Evolutionary conservation across 1,140 invertebrate genomes (phyloP).

Genomic region (Atta cephalotes): DNA sequence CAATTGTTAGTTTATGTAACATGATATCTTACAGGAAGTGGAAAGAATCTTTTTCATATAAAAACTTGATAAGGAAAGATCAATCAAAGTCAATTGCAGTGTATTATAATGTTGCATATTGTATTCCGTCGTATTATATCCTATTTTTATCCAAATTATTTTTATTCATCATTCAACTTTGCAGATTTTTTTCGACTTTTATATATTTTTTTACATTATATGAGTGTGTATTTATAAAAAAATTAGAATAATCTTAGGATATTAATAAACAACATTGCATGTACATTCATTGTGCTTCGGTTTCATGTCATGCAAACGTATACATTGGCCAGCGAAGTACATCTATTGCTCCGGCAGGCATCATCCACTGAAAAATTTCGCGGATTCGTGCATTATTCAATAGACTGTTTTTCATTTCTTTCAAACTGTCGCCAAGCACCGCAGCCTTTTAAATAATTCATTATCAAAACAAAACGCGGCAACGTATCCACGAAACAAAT

Average conservation of each 20-base stretch:
- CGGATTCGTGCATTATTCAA: constrained; percentile 65
- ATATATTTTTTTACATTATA: constrained; percentile 4
- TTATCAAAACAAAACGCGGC: constrained; percentile 65
- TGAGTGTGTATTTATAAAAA: not conserved
- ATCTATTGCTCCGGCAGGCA: not conserved
- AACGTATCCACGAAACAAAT: constrained; percentile 46
- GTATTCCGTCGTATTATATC: no score
- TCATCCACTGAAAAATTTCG: constrained; percentile 23
- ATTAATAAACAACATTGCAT: constrained; percentile 15
- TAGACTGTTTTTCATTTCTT: constrained; percentile 59
- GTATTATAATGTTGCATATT: not conserved
- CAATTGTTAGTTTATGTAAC: not conserved
- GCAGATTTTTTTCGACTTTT: not conserved
- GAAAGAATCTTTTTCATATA: not conserved
- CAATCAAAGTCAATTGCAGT: not conserved
- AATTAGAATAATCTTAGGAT: not conserved
- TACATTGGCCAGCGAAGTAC: not conserved
- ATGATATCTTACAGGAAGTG: not conserved
- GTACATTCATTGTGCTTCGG: not conserved
- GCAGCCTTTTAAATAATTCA: constrained; percentile 70
- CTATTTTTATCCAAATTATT: not conserved
- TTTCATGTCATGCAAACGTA: not conserved
- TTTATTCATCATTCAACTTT: not conserved
- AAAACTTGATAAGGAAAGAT: not conserved
- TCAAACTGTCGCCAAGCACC: constrained; percentile 49